These are phyloP conservation scores for Atractosteus spatula DNA, from an alignment of 2,113 vertebrate genomes.

Conservation along the genomic window DNA sequence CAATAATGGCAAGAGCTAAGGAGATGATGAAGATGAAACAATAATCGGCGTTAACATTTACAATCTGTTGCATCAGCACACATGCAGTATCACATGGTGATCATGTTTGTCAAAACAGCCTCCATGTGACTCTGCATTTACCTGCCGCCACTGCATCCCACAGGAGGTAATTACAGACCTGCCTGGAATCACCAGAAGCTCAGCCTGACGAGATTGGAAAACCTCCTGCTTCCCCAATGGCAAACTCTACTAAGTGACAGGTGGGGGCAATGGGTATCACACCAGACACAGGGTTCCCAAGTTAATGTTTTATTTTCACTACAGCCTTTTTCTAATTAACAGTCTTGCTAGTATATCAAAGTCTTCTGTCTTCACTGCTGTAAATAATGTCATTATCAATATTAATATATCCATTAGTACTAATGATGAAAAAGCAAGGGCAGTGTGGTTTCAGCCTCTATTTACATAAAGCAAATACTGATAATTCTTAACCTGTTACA, in stretches of 20 bases:
- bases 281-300: neutral
- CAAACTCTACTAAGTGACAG: slow-evolving; percentile 3
- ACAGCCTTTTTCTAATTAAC: neutral
- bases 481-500: no score
- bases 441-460: neutral
- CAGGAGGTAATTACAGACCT: slow-evolving; percentile 22
- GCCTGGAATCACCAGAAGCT: neutral
- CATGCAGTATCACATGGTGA: slow-evolving; percentile 5
- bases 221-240: neutral
- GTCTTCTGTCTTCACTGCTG: no score
- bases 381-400: neutral
- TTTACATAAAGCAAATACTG: no score
- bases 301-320: neutral
- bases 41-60: slow-evolving; percentile 47
- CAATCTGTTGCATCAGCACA: slow-evolving; percentile 60
- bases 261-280: neutral
- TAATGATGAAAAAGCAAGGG: neutral
- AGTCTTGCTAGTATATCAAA: no score
- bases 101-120: slow-evolving; percentile 25
- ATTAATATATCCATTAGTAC: neutral
- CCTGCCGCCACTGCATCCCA: slow-evolving; percentile 6
- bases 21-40: slow-evolving; percentile 14
- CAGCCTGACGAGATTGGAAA: slow-evolving; percentile 4
- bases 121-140: slow-evolving; percentile 9
- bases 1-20: neutral